Conservation (phyloP, 2,113 vertebrate species). For the Monopterus albus region DNA sequence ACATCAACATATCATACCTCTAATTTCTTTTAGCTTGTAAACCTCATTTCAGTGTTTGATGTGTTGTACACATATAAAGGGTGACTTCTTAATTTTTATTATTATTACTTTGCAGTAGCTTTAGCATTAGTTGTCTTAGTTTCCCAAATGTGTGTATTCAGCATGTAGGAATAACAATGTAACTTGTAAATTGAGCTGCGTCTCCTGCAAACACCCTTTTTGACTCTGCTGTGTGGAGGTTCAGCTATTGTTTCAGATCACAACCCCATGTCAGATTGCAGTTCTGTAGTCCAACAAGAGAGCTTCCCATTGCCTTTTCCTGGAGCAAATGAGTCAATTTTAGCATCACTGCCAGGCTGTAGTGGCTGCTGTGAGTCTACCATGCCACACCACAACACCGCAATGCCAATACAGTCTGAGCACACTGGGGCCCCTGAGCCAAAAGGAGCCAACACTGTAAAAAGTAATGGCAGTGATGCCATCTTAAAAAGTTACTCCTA, state of each 20-base stretch:
- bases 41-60: background rate
- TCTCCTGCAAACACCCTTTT: background rate
- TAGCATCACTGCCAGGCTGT: slow-evolving; percentile 66
- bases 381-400: slow-evolving; percentile 76
- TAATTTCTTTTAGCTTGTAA: background rate
- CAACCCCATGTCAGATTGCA: slow-evolving; percentile 54
- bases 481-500: slow-evolving; percentile 26
- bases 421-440: slow-evolving; percentile 63
- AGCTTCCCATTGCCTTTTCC: slow-evolving; percentile 60
- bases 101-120: too few species aligned
- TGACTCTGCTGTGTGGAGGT: slow-evolving; percentile 31
- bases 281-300: slow-evolving; percentile 65
- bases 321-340: slow-evolving; percentile 78
- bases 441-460: slow-evolving; percentile 61
- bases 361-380: slow-evolving; percentile 69
- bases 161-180: background rate
- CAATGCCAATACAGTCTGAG: slow-evolving; percentile 73
- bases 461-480: slow-evolving; percentile 58
- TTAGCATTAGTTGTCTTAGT: slow-evolving; percentile 2
- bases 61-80: background rate
- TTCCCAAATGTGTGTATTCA: background rate
- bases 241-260: slow-evolving; percentile 65
- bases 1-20: too few species aligned
- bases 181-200: background rate
- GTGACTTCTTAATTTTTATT: background rate